Conservation (phyloP, 2,888 invertebrate genomes). For the Notodonta ziczac region DNA sequence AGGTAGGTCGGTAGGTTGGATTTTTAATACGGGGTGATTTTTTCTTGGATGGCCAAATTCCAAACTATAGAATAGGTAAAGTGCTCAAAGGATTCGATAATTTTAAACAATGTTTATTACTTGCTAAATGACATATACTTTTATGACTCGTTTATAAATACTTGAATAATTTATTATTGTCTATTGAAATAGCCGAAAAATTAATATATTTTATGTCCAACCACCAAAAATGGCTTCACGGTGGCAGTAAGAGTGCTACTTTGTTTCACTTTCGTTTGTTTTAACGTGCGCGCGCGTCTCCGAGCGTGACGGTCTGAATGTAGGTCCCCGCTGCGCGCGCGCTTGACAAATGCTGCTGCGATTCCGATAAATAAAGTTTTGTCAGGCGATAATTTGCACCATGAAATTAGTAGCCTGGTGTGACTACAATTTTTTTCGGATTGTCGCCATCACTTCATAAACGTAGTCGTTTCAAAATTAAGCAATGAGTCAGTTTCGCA, state of each 20-base stretch:
- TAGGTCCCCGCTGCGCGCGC: slow-evolving; percentile 29
- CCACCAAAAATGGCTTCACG: not conserved
- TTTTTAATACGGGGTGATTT: no score
- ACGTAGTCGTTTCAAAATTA: no score
- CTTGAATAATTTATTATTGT: not conserved
- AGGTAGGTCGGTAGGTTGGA: no score
- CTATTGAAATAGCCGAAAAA: not conserved
- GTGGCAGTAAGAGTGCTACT: slow-evolving; percentile 26
- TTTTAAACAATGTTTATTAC: not conserved
- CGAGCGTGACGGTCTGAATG: slow-evolving; percentile 31
- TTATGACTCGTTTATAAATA: no score
- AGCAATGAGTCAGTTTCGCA: no score
- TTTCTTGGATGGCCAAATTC: no score
- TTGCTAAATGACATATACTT: not conserved
- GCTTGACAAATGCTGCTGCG: slow-evolving; percentile 5
- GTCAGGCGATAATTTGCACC: not conserved
- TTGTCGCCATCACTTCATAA: not conserved
- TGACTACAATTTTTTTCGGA: not conserved
- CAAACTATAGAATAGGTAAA: no score
- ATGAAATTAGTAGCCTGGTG: not conserved
- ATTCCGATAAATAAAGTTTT: not conserved
- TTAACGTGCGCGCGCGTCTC: slow-evolving; percentile 28
- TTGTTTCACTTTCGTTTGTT: slow-evolving; percentile 48
- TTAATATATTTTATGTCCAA: not conserved
- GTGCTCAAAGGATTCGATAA: no score